Evolutionary conservation across 2,888 invertebrate species (phyloP).

Genomic region (Idaea straminata): DNA sequence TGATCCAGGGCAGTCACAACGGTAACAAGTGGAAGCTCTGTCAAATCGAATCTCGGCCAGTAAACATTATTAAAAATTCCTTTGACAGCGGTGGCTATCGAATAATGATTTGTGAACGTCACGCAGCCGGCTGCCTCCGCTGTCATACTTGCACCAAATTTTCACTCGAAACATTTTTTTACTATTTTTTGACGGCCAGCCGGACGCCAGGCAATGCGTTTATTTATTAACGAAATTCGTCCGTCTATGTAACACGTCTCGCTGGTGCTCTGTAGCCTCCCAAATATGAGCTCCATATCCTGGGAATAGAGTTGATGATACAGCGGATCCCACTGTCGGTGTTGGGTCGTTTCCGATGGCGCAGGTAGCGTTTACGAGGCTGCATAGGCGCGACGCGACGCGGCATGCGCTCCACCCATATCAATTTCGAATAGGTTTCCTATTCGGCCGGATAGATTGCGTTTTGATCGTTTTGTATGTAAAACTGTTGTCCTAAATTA

Average conservation of each 20-base stretch:
- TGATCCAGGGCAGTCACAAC: conserved; percentile 33
- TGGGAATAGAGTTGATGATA: conserved; percentile 44
- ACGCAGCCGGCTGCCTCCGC: conserved; percentile 45
- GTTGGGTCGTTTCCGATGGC: conserved; percentile 49
- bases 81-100: conserved; percentile 69
- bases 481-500: conserved; percentile 78
- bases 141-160: conserved; percentile 77
- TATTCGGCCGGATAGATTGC: conserved; percentile 74
- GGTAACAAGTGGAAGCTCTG: conserved; percentile 51
- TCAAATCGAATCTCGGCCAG: conserved; percentile 58
- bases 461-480: conserved; percentile 77
- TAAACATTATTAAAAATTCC: conserved; percentile 75
- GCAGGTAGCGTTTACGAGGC: conserved; percentile 68
- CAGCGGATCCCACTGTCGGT: conserved; percentile 21
- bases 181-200: conserved; percentile 61
- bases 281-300: conserved; percentile 39
- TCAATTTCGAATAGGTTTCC: conserved; percentile 79
- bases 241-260: conserved; percentile 64
- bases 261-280: conserved; percentile 21
- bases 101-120: conserved; percentile 73
- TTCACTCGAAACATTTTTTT: conserved; percentile 59
- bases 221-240: conserved; percentile 80
- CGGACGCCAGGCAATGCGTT: conserved; percentile 69
- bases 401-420: conserved; percentile 72
- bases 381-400: conserved; percentile 71